These are phyloP conservation scores for Hoplodrina blanda DNA, from an alignment of 2,888 invertebrate genomes.

Conservation along the genomic window DNA sequence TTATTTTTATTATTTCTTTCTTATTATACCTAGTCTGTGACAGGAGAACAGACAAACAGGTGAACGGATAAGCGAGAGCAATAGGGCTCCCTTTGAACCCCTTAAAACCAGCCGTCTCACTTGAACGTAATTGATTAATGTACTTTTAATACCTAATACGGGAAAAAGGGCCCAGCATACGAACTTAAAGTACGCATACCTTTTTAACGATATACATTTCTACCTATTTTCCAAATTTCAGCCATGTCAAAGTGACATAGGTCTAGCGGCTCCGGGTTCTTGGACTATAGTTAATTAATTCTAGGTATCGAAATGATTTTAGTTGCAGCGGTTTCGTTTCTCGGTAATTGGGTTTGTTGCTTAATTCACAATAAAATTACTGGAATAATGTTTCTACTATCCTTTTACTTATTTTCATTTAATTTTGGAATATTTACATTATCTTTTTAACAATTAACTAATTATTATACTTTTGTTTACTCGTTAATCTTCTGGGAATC, in stretches of 20 bases:
- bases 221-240: too few species aligned
- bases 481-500: not conserved
- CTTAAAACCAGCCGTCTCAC: too few species aligned
- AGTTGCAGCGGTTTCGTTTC: slow-evolving; percentile 3
- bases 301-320: slow-evolving; percentile 22
- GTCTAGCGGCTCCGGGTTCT: not conserved
- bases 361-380: slow-evolving; percentile 10
- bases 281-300: slow-evolving; percentile 27
- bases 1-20: too few species aligned
- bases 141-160: too few species aligned
- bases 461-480: not conserved
- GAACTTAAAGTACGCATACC: too few species aligned
- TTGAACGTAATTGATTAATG: too few species aligned
- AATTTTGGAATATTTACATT: not conserved
- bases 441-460: not conserved
- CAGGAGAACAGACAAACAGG: too few species aligned
- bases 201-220: too few species aligned
- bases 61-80: too few species aligned
- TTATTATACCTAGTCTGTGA: too few species aligned
- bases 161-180: too few species aligned
- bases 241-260: not conserved
- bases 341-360: slow-evolving; percentile 19
- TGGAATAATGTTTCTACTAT: slow-evolving; percentile 12
- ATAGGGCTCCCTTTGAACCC: too few species aligned
- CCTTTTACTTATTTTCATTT: not conserved